Evolutionary conservation across 2,113 vertebrate species (phyloP).

Genomic region (Phaetusa simplex): DNA sequence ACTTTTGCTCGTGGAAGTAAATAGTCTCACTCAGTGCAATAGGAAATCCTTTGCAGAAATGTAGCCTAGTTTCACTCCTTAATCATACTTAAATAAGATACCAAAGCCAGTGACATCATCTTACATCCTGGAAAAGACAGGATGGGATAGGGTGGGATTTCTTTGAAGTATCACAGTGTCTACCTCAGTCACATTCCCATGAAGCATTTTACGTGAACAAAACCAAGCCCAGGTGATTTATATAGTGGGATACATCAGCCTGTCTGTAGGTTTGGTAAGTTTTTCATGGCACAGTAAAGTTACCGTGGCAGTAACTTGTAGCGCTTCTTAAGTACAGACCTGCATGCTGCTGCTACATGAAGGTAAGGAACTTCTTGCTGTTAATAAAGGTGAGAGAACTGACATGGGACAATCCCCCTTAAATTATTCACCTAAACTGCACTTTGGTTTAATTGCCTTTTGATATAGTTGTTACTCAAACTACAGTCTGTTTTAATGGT

Average conservation of each 20-base stretch:
- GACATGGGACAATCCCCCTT: not conserved
- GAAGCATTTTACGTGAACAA: not conserved
- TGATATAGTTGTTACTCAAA: not conserved
- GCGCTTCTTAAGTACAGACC: not conserved
- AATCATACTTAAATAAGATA: not conserved
- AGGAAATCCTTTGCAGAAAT: not conserved
- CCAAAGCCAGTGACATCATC: not conserved
- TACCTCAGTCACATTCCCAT: not conserved
- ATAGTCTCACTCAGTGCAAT: not conserved
- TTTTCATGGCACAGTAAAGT: not conserved
- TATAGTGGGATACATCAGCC: not conserved
- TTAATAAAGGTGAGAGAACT: not conserved
- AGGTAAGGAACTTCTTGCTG: not conserved
- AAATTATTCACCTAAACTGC: not conserved
- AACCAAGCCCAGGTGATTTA: not conserved
- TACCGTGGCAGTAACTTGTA: not conserved
- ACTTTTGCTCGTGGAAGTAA: accelerated
- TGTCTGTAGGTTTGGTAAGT: not conserved
- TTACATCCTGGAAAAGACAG: not conserved
- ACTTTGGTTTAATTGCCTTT: not conserved
- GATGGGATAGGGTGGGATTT: not conserved
- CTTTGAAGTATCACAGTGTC: not conserved
- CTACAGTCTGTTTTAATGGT: not conserved
- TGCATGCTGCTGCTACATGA: not conserved
- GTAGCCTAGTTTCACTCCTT: not conserved